Evolutionary conservation across 2,113 vertebrate species (phyloP).

Genomic region (Pollachius pollachius): DNA sequence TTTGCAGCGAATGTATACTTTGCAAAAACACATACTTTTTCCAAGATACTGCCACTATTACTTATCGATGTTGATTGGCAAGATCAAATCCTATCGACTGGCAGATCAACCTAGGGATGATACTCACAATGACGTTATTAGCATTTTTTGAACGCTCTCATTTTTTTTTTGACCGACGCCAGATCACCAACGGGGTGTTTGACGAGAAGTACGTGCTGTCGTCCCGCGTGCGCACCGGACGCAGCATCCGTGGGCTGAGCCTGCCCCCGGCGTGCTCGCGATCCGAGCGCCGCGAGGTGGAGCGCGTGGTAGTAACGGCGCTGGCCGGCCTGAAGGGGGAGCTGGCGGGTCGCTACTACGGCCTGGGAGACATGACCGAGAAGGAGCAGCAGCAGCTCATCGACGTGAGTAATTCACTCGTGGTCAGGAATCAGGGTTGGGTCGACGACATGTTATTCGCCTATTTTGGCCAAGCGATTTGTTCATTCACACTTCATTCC

Average conservation of each 20-base stretch:
- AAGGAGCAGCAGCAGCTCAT: conserved; percentile 90
- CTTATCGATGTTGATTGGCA: no score
- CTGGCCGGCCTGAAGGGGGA: conserved; percentile 86
- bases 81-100: no score
- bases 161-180: conserved; percentile 1
- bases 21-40: no score
- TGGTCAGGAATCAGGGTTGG: no score
- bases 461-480: neutral
- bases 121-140: no score
- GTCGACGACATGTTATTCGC: neutral
- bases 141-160: neutral
- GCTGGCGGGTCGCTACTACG: conserved; percentile 87
- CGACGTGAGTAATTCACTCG: conserved; percentile 75
- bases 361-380: conserved; percentile 85
- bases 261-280: conserved; percentile 86
- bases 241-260: conserved; percentile 90
- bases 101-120: no score
- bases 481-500: no score
- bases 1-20: no score
- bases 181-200: conserved; percentile 83
- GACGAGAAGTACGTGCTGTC: conserved; percentile 88
- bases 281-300: conserved; percentile 88
- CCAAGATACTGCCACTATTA: no score
- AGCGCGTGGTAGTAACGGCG: conserved; percentile 81
- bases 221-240: conserved; percentile 86